A percentile compares a stretch with the other conserved stretches of the same genome.
Conservation (phyloP, 2,797 vertebrate genomes). For the Pyrocephalus nanus region DNA sequence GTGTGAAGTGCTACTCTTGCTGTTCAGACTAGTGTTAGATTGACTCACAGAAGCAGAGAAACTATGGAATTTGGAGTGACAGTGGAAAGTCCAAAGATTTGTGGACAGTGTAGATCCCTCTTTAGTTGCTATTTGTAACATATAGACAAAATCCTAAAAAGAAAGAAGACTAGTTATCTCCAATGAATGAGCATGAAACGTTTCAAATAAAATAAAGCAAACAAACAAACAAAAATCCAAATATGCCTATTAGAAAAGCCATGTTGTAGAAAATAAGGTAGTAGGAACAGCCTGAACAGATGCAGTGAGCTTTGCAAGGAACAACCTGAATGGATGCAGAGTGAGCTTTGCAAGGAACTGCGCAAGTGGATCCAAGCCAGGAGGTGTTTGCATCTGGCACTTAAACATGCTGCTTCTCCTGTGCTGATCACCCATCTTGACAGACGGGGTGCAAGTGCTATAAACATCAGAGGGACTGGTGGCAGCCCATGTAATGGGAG, state of each 20-base stretch:
- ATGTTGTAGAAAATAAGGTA: background rate
- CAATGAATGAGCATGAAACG: background rate
- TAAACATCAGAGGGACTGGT: background rate
- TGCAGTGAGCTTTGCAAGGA: background rate
- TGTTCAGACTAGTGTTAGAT: background rate
- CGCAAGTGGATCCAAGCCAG: background rate
- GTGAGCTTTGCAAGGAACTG: background rate
- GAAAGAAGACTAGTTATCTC: background rate
- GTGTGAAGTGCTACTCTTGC: background rate
- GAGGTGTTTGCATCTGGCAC: background rate
- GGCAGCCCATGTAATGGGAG: background rate
- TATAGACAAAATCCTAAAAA: background rate
- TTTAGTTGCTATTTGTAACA: background rate
- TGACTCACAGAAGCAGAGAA: background rate
- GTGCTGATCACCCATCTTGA: background rate
- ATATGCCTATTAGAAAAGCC: background rate
- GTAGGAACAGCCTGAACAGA: background rate
- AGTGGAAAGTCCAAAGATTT: background rate
- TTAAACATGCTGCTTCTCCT: background rate
- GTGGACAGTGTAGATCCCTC: background rate
- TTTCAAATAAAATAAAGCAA: background rate
- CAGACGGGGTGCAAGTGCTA: background rate
- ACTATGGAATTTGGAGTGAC: background rate
- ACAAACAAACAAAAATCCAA: background rate
- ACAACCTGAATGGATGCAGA: background rate